A percentile compares a stretch with the other conserved stretches of the same genome.
phyloP scores from a whole-genome alignment of 2,888 invertebrate genomes.

The Callinectes sapidus region DNA sequence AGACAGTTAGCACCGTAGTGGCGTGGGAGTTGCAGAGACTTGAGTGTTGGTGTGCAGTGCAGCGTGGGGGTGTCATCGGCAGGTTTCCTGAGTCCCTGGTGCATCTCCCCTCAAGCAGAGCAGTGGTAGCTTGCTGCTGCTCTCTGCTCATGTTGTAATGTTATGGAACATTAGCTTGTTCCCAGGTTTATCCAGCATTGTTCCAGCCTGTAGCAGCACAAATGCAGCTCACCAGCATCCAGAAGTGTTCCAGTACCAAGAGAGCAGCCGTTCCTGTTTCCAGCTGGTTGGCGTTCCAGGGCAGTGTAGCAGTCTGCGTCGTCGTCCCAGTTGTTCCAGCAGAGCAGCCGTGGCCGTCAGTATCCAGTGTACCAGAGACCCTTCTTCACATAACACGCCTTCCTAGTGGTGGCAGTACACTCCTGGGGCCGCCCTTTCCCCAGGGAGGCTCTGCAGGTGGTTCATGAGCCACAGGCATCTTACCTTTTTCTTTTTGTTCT shows the following conservation, averaged over 20 bases:
- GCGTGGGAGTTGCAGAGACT: neutral
- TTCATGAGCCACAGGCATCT: neutral
- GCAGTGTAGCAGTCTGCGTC: neutral
- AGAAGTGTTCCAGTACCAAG: slow-evolving; percentile 38
- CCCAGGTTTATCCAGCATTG: slow-evolving; percentile 43
- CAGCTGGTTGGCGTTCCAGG: slow-evolving; percentile 38
- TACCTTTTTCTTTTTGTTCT: neutral
- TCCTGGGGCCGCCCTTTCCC: neutral
- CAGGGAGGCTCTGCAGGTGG: neutral
- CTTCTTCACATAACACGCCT: neutral
- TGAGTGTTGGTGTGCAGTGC: neutral
- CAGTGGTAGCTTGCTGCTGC: slow-evolving; percentile 41
- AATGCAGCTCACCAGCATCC: slow-evolving; percentile 9
- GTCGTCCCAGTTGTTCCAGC: neutral
- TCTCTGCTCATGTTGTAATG: slow-evolving; percentile 23
- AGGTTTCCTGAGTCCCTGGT: slow-evolving; percentile 9
- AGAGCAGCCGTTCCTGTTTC: slow-evolving; percentile 34
- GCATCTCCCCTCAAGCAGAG: slow-evolving; percentile 29
- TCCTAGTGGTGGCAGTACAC: neutral
- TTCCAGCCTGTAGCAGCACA: slow-evolving; percentile 45
- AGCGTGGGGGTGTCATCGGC: neutral
- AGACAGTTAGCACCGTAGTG: neutral
- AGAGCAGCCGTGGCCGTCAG: neutral
- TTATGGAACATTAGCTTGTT: slow-evolving; percentile 50
- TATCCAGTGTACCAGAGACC: neutral